These are phyloP conservation scores for Dynastes maya DNA, from an alignment of 2,888 invertebrate species.

Conservation along the genomic window DNA sequence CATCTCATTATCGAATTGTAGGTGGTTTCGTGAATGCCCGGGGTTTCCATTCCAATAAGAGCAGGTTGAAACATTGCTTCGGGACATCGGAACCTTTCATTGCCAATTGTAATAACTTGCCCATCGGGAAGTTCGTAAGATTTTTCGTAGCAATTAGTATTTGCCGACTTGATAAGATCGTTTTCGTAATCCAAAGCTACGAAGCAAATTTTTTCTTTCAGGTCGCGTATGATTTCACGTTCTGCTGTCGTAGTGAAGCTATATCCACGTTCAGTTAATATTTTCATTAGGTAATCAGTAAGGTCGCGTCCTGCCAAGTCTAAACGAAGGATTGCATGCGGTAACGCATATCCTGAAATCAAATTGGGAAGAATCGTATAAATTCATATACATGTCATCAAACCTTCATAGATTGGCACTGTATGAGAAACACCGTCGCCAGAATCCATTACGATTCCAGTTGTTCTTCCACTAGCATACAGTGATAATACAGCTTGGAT, in stretches of 20 bases:
- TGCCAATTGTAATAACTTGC: conserved; percentile 78
- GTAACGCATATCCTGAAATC: conserved; percentile 67
- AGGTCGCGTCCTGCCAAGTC: conserved; percentile 69
- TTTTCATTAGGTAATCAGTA: conserved; percentile 70
- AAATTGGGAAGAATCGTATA: conserved; percentile 1
- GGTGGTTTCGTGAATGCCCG: conserved; percentile 76
- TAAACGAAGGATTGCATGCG: conserved; percentile 69
- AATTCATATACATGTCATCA: too few relatives aligned
- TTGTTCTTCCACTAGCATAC: conserved; percentile 83
- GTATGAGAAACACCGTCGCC: conserved; percentile 84
- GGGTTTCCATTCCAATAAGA: conserved; percentile 83
- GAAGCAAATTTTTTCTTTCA: conserved; percentile 83
- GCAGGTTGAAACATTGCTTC: conserved; percentile 92
- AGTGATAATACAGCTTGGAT: conserved; percentile 83
- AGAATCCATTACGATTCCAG: conserved; percentile 82
- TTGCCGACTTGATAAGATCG: conserved; percentile 74
- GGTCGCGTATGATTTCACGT: conserved; percentile 68
- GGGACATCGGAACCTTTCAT: conserved; percentile 89
- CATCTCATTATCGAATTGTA: conserved; percentile 84
- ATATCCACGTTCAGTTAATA: conserved; percentile 68
- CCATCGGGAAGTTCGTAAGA: conserved; percentile 71
- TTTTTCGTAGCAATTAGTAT: conserved; percentile 80
- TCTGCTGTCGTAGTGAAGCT: conserved; percentile 69
- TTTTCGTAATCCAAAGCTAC: conserved; percentile 78
- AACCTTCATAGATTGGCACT: conserved; percentile 82